These are phyloP conservation scores for Drosophila phalerata DNA, from an alignment of 2,888 invertebrate species.

Conservation along the genomic window DNA sequence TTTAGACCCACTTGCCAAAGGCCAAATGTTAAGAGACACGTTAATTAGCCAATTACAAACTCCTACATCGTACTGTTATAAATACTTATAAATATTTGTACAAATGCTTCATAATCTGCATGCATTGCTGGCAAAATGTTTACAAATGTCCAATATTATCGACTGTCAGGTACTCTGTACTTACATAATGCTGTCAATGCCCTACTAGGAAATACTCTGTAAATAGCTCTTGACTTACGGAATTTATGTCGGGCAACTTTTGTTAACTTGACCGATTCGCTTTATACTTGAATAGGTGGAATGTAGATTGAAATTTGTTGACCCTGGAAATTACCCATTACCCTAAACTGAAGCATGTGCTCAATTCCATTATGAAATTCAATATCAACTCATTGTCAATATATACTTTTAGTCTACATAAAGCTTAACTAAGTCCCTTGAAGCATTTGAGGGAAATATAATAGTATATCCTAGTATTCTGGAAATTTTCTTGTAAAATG, in stretches of 20 bases:
- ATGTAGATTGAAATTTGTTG: no score
- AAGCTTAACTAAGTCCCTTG: neutral
- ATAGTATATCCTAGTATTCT: neutral
- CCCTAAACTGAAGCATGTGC: neutral
- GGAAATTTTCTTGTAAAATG: constrained; percentile 3
- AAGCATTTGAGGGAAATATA: neutral
- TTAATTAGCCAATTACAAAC: neutral
- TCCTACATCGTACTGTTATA: neutral
- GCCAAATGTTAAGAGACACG: constrained; percentile 7
- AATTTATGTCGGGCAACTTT: no score
- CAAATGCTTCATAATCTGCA: constrained; percentile 11
- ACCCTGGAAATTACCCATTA: no score
- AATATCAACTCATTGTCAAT: neutral
- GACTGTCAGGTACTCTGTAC: neutral
- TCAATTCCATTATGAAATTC: neutral
- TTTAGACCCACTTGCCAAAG: constrained; percentile 4
- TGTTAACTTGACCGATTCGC: no score
- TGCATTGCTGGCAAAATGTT: neutral
- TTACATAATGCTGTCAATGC: neutral
- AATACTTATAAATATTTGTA: constrained; percentile 11
- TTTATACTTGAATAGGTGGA: no score
- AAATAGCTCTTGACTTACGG: neutral
- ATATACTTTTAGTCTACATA: neutral
- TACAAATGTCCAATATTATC: neutral
- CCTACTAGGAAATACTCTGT: neutral